These are phyloP conservation scores for Carposina sasakii DNA, from an alignment of 1,140 invertebrate species.

Conservation along the genomic window DNA sequence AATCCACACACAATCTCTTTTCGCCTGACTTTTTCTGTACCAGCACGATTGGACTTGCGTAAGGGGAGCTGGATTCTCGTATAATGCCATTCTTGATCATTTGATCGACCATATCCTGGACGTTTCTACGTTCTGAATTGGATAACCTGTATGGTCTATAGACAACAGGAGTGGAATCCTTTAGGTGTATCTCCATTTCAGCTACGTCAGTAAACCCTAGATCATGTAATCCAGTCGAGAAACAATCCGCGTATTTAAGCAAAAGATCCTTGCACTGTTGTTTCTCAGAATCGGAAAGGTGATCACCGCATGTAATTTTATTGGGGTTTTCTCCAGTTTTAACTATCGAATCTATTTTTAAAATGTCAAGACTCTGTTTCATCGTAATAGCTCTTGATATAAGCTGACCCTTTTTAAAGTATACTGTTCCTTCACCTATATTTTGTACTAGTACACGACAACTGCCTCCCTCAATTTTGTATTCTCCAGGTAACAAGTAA, in stretches of 20 bases:
- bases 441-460: conserved; percentile 19
- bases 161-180: neutral
- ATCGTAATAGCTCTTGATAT: conserved; percentile 13
- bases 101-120: neutral
- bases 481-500: conserved; percentile 24
- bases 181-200: neutral
- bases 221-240: neutral
- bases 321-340: too few relatives aligned
- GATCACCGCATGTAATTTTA: too few relatives aligned
- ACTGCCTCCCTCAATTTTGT: conserved; percentile 8
- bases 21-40: conserved; percentile 9
- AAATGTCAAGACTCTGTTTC: too few relatives aligned
- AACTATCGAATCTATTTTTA: too few relatives aligned
- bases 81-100: neutral
- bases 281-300: neutral
- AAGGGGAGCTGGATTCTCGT: neutral
- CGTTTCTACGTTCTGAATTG: neutral
- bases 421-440: conserved; percentile 5
- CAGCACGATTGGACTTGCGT: conserved; percentile 6
- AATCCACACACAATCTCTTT: neutral
- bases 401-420: conserved; percentile 2
- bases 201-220: neutral
- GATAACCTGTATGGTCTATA: neutral
- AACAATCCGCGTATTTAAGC: neutral
- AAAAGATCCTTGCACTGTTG: neutral